phyloP scores from a whole-genome alignment of 2,888 invertebrate genomes.

The Brachynemurus nebulosus region DNA sequence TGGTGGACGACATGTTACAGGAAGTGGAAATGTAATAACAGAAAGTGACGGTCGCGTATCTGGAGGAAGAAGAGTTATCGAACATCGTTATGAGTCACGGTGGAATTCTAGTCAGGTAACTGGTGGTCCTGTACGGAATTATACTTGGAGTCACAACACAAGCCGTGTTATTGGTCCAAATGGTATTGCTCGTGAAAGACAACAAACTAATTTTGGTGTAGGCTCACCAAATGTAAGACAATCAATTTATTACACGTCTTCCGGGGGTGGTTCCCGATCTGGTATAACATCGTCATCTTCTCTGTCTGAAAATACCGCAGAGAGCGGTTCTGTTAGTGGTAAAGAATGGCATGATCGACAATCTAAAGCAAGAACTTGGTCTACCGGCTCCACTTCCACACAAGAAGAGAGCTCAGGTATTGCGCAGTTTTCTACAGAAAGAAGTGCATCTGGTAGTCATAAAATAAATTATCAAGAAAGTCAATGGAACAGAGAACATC shows the following conservation, averaged over 20 bases:
- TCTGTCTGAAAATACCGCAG: neutral
- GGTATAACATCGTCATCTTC: neutral
- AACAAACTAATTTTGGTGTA: constrained; percentile 18
- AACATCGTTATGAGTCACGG: constrained; percentile 12
- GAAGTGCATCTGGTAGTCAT: constrained; percentile 6
- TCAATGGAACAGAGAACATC: too few species aligned
- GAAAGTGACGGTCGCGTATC: constrained; percentile 21
- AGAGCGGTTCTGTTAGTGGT: constrained; percentile 11
- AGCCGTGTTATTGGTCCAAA: constrained; percentile 33
- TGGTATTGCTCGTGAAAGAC: constrained; percentile 36
- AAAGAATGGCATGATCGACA: too few species aligned
- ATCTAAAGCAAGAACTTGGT: too few species aligned
- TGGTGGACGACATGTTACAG: neutral
- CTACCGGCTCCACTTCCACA: too few species aligned
- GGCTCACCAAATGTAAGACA: constrained; percentile 3
- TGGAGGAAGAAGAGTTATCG: constrained; percentile 1
- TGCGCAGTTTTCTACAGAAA: too few species aligned
- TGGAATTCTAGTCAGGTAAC: constrained; percentile 17
- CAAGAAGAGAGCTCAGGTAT: too few species aligned
- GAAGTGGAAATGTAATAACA: constrained; percentile 7
- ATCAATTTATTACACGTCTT: constrained; percentile 7
- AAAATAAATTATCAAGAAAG: too few species aligned
- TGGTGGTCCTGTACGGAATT: constrained; percentile 19
- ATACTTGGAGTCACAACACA: constrained; percentile 23
- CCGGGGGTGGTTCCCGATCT: constrained; percentile 2